These are phyloP conservation scores for Leptocoma aspasia DNA, from an alignment of 2,113 vertebrate species.

Conservation along the genomic window DNA sequence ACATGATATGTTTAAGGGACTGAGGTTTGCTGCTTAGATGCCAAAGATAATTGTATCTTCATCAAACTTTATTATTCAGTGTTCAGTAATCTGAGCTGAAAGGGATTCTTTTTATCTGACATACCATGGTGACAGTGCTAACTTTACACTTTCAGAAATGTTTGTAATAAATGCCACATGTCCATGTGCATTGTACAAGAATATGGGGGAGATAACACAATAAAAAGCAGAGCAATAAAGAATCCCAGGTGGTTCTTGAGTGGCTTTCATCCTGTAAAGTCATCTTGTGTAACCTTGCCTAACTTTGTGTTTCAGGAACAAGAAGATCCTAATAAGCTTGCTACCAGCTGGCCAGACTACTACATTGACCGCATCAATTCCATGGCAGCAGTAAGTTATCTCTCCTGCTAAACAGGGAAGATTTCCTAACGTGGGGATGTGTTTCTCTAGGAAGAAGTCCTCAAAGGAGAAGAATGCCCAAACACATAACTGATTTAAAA, in stretches of 20 bases:
- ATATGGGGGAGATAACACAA: neutral
- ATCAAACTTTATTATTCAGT: neutral
- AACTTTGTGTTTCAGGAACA: constrained; percentile 83
- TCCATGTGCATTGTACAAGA: neutral
- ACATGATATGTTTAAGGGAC: neutral
- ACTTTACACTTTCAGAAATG: neutral
- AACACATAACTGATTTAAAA: neutral
- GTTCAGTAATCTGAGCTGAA: neutral
- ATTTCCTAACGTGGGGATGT: neutral
- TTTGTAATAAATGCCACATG: neutral
- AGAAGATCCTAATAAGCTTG: constrained; percentile 96
- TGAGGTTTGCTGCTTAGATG: neutral
- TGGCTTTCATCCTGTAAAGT: neutral
- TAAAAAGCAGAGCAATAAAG: neutral
- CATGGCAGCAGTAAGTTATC: constrained; percentile 92
- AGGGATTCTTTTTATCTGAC: neutral
- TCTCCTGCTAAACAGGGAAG: neutral
- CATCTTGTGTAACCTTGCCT: neutral
- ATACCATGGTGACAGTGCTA: neutral
- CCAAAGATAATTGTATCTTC: neutral
- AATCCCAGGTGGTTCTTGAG: neutral
- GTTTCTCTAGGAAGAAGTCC: neutral
- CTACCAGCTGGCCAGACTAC: constrained; percentile 98
- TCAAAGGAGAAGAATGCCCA: neutral
- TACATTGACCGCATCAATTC: constrained; percentile 98